Base-by-base conservation (phyloP, 2,888 invertebrate genomes). In the Harpagoxenus sublaevis region DNA sequence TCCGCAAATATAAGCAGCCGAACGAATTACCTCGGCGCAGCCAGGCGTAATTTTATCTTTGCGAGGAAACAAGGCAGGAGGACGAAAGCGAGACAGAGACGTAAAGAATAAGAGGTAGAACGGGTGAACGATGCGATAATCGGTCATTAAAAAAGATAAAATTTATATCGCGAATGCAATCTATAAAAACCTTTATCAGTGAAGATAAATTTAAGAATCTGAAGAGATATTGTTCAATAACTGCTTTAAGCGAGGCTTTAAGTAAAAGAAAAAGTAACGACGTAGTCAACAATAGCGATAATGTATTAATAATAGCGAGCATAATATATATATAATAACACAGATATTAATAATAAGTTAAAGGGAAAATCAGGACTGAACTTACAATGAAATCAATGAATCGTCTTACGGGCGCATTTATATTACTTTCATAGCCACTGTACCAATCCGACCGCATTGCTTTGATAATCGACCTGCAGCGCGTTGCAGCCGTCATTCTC, bases 1-100 rank as follows among this genome's bases (percentile, higher is more conserved):
- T 90, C 87, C 88, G 87, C 88, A 87, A 90, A 90, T 90, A 91
- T 91, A 90, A 91, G 89, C 91, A 89, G 83, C 84, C 90, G 79
- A 89, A 90, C 88, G 89, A 90, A 88, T 90, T 87, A 89, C 86
- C 35, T 62, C 39, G 57, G 48, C 71, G 84, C 65, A 63, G 78
- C 81, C 45, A 28, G 57, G n/a, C 66, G 85, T 84, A 84, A 88
- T 84, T 88, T 84, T 51, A 6, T 28, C 77, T 73, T 28, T 55
- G 35, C 51, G 6, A 51, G 12, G 48, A 23, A 35, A 51, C 23
- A 53, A 42, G 18, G 15, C 53, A 66, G 15, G 15, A 15, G 39
- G 6, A 28, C 8, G 48, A 28, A 39, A 35, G 42, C 45, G 39
- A 60, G 15, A n/a, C 8, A 55, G 28, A 51, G 18, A 65, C 10